A percentile compares a stretch with the other conserved stretches of the same genome.
Conservation (phyloP, 2,113 vertebrate species). For the Oryzias melastigma region DNA sequence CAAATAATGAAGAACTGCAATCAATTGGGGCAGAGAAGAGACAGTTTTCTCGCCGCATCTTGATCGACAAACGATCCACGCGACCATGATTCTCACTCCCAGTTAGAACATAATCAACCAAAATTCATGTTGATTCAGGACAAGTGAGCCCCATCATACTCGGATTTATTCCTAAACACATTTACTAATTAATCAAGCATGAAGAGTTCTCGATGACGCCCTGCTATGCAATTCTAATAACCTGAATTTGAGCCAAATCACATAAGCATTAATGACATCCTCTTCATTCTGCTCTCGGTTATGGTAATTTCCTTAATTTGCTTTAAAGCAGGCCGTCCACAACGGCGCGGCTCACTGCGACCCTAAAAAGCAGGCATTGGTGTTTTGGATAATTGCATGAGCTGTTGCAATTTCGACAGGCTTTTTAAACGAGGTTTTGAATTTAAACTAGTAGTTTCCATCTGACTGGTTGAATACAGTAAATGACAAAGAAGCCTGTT, state of each 20-base stretch:
- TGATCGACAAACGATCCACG: not conserved
- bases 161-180: conserved; percentile 12
- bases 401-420: conserved; percentile 31
- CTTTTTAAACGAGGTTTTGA: conserved; percentile 10
- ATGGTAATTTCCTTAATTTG: conserved; percentile 3
- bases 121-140: not conserved
- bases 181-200: not conserved
- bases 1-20: not conserved
- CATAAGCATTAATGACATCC: conserved; percentile 3
- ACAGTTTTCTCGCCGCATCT: not conserved
- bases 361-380: conserved; percentile 19
- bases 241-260: not conserved
- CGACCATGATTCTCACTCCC: not conserved
- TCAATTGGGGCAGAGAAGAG: not conserved
- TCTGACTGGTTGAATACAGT: conserved; percentile 19
- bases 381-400: conserved; percentile 55
- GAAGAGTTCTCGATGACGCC: not conserved
- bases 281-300: conserved; percentile 10
- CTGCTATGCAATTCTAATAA: conserved; percentile 2
- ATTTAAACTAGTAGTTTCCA: conserved; percentile 29
- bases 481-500: conserved; percentile 14
- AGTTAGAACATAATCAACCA: conserved; percentile 2
- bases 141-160: not conserved
- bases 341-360: conserved; percentile 13
- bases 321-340: conserved; percentile 15